Evolutionary conservation across 1,140 invertebrate species (phyloP), one percentile per base, ranked within the genome.

Genomic region (Limonius californicus): DNA sequence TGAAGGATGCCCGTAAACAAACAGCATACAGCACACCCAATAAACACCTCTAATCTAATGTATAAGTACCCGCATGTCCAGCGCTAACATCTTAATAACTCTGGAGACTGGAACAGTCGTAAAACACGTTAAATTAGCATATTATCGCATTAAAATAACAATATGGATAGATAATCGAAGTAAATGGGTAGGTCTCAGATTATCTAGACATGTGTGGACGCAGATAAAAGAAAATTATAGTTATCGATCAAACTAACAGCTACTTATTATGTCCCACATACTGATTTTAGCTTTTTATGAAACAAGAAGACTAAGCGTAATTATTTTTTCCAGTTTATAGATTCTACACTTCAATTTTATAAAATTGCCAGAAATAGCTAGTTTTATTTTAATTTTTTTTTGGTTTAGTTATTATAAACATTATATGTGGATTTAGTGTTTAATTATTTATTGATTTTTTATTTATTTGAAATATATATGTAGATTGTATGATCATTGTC

Each of bases 261-360:
- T 69, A 67, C 70, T 71, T 68, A 71, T 70, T 71, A 71, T 66
- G 62, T 63, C 68, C 64, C 65, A 71, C 68, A 69, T 69, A 71
- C 45, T 43, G 57, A 59, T 50, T 59, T 59, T 59, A 59, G n/a
- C 57, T 59, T 59, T 59, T 39, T 39, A 39, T 39, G n/a, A 9
- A 39, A 9, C n/a, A 7, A 53, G 47, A 39, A 2, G n/a, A n/a
- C n/a, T 39, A 39, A 27, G 23, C 9, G 9, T 39, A 39, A 39
- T 39, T 39, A 39, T 39, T 39, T 39, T 39, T 39, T 39, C n/a
- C n/a, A n/a, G n/a, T n/a, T n/a, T n/a, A n/a, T 32, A 32, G 4
- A 32, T 32, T 11, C 11, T 32, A 32, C 4, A 32, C 4, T 4
- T 32, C 4, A 4, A 11, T 32, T 32, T 32, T 32, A 32, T 6